phyloP scores from a whole-genome alignment of 1,140 invertebrate species.

The Physella acuta region DNA sequence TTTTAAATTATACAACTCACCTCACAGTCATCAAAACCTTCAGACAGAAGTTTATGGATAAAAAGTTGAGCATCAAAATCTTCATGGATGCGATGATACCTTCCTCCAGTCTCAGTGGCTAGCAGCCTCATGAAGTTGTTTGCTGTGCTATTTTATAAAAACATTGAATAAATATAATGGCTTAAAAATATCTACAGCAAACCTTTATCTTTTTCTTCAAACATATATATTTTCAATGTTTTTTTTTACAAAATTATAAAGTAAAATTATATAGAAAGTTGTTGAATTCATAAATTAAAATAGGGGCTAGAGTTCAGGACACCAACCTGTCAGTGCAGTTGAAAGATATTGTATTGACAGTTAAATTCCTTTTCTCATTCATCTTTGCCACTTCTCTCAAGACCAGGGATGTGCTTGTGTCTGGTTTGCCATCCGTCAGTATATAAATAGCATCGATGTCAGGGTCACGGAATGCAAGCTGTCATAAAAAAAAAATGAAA shows the following conservation, averaged over 20 bases:
- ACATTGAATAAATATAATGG: no score
- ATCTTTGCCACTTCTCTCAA: conserved; percentile 54
- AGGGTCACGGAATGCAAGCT: conserved; percentile 57
- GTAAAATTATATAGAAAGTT: no score
- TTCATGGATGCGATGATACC: conserved; percentile 56
- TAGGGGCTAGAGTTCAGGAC: no score
- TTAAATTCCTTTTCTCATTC: conserved; percentile 51
- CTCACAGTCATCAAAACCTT: conserved; percentile 56
- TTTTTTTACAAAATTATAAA: no score
- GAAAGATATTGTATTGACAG: conserved; percentile 60
- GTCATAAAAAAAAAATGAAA: no score
- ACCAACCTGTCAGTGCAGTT: conserved; percentile 58
- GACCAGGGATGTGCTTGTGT: conserved; percentile 57
- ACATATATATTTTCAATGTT: no score
- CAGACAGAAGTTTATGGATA: conserved; percentile 56
- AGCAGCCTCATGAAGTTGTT: conserved; percentile 56
- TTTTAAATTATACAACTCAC: no score
- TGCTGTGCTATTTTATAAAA: conserved; percentile 52
- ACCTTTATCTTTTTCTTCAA: no score
- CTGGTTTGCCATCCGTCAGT: conserved; percentile 61
- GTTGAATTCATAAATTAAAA: no score
- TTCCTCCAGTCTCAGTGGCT: conserved; percentile 53
- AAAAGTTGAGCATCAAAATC: conserved; percentile 59
- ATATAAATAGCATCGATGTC: conserved; percentile 58
- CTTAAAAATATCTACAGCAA: no score